These are phyloP conservation scores for Labeo catla DNA, from an alignment of 2,113 vertebrate genomes.

Conservation along the genomic window DNA sequence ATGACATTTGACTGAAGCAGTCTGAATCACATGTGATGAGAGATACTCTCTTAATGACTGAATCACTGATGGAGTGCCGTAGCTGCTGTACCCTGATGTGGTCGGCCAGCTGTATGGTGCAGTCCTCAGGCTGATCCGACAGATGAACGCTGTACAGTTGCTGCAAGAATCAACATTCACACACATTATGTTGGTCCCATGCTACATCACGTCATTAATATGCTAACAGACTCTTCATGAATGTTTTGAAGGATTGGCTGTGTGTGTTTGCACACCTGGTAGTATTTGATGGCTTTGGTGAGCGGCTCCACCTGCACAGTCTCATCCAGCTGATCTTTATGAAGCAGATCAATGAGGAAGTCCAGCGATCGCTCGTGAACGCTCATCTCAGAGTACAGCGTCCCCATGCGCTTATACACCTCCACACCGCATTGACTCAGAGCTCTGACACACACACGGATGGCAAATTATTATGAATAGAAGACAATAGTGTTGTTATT, in stretches of 20 bases:
- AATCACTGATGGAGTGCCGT: no score
- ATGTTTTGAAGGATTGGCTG: no score
- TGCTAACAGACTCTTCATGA: no score
- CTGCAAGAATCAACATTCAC: conserved; percentile 66
- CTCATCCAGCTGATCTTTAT: conserved; percentile 97
- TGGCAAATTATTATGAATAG: no score
- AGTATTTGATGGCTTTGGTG: conserved; percentile 98
- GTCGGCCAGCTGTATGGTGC: conserved; percentile 92
- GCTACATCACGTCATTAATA: no score
- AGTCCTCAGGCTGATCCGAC: conserved; percentile 87
- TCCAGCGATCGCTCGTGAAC: conserved; percentile 94
- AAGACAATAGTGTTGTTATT: no score
- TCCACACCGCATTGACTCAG: conserved; percentile 89
- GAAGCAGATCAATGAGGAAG: conserved; percentile 92
- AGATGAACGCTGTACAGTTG: conserved; percentile 96
- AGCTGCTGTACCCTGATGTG: conserved; percentile 80
- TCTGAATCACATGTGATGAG: no score
- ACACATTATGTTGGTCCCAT: background rate
- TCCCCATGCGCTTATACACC: conserved; percentile 91
- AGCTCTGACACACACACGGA: conserved; percentile 73
- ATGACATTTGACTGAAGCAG: no score
- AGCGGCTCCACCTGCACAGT: conserved; percentile 93
- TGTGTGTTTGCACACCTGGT: conserved; percentile 81
- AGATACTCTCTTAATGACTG: no score
- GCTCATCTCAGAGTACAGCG: conserved; percentile 92